Conservation (phyloP, 2,888 invertebrate genomes). For the Cremastobaeus sp. region DNA sequence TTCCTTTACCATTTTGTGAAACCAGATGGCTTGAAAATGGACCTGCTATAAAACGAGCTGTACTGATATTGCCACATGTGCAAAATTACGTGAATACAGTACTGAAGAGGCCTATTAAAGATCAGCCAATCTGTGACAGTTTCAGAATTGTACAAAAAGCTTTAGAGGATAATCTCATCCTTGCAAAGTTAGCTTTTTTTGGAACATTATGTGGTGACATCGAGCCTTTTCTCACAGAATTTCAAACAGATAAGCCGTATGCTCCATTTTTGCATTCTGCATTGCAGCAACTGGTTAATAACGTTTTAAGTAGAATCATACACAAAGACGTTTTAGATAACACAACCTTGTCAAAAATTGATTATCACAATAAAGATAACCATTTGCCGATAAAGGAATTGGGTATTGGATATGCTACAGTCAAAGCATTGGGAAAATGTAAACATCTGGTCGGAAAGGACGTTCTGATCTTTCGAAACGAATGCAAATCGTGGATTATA, state of each 20-base stretch:
- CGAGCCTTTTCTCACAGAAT: constrained; percentile 54
- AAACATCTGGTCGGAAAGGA: constrained; percentile 19
- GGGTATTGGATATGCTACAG: no score
- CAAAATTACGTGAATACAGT: constrained; percentile 47
- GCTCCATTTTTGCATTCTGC: constrained; percentile 46
- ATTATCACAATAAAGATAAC: constrained; percentile 10
- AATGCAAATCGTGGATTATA: constrained; percentile 12
- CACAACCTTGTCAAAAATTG: constrained; percentile 1
- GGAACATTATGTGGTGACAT: constrained; percentile 29
- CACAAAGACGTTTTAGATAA: constrained; percentile 21
- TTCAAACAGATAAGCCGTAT: constrained; percentile 48
- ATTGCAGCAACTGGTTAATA: constrained; percentile 11
- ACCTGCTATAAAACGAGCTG: constrained; percentile 47
- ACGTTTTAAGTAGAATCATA: constrained; percentile 32
- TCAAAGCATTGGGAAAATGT: constrained; percentile 11
- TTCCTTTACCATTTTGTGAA: constrained; percentile 65
- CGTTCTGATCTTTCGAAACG: constrained; percentile 12
- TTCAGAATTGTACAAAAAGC: constrained; percentile 34
- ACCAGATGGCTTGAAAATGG: constrained; percentile 64
- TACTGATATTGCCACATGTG: constrained; percentile 48
- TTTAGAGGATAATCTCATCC: constrained; percentile 45
- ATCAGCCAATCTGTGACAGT: constrained; percentile 44
- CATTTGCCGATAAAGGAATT: no score
- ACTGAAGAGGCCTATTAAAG: constrained; percentile 23
- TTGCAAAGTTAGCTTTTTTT: constrained; percentile 52